These are phyloP conservation scores for Temnothorax longispinosus DNA, from an alignment of 1,140 invertebrate species.

Conservation along the genomic window DNA sequence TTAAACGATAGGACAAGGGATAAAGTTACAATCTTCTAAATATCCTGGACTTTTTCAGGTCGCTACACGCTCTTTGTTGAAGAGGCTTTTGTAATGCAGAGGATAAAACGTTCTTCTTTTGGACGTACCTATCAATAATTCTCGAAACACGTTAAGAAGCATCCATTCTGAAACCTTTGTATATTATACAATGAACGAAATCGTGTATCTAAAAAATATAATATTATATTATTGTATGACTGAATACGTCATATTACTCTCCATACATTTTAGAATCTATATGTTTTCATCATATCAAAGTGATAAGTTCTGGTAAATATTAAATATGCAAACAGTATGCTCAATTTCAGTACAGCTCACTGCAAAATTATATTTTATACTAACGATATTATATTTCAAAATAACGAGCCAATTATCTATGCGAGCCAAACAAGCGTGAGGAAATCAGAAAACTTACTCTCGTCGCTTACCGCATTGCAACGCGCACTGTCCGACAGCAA, in stretches of 20 bases:
- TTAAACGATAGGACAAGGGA: conserved; percentile 29
- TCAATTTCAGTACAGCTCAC: not conserved
- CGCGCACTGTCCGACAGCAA: not conserved
- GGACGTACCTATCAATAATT: not conserved
- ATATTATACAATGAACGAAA: not conserved
- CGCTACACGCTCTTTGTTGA: conserved; percentile 5
- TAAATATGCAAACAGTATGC: not conserved
- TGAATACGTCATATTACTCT: not conserved
- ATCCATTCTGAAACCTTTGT: not conserved
- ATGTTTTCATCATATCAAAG: not conserved
- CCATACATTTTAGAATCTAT: not conserved
- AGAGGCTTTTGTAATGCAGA: conserved; percentile 10
- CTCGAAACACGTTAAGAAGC: not conserved
- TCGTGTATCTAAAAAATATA: not conserved
- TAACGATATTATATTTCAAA: conserved; percentile 6
- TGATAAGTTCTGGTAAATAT: not conserved
- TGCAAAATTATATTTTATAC: conserved; percentile 7
- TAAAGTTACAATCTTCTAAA: conserved; percentile 20
- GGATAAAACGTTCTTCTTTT: not conserved
- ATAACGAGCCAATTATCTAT: not conserved
- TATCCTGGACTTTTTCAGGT: not conserved
- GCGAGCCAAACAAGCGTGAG: not conserved
- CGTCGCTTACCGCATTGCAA: conserved; percentile 14
- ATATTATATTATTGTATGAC: not conserved
- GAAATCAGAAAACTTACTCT: conserved; percentile 6